Evolutionary conservation across 2,113 vertebrate species (phyloP), one percentile per base, ranked within the genome.

Genomic region (Felis chaus): DNA sequence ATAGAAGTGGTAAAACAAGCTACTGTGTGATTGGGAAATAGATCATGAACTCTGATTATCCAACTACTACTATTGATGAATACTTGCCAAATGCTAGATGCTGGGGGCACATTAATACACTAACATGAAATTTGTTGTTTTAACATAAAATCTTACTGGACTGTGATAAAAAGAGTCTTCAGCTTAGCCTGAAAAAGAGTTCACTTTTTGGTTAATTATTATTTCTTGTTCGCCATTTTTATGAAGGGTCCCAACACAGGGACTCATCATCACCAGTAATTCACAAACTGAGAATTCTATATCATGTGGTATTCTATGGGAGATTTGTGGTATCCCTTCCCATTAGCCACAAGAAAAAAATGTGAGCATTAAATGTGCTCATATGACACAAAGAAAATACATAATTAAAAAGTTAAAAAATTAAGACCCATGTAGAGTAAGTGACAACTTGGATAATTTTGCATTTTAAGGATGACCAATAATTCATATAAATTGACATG

Each of bases 251-350:
- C 25, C 33, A 31, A 78, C 1, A 81, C 0, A 90, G 27, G 29
- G 25, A 81, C 3, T 65, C 16, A 31, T 65, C 33, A 87, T 61
- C 33, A 81, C 6, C 7, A 31, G 13, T 36, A n/a, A 95, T 36
- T 98, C 36, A 57, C 16, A 93, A 73, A 55, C n/a, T 79, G 78
- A 97, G 86, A 94, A 41, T 74, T 98, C 57, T 13, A 84, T 1
- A 63, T 18, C 16, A 50, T 36, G 4, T 27, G 27, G 15, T 69
- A 7, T 48, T n/a, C 16, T 48, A 3, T 15, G 0, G 12, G 31
- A 79, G 8, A 83, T 57, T 57, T 95, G 33, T 39, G 63, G 11
- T 29, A 53, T 29, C 5, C 55, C 39, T 85, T 79, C 8, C 25
- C 27, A 81, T 33, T 8, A 89, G n/a, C 7, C n/a, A 33, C 15